Evolutionary conservation across 2,113 vertebrate species (phyloP).

Genomic region (Columba livia): DNA sequence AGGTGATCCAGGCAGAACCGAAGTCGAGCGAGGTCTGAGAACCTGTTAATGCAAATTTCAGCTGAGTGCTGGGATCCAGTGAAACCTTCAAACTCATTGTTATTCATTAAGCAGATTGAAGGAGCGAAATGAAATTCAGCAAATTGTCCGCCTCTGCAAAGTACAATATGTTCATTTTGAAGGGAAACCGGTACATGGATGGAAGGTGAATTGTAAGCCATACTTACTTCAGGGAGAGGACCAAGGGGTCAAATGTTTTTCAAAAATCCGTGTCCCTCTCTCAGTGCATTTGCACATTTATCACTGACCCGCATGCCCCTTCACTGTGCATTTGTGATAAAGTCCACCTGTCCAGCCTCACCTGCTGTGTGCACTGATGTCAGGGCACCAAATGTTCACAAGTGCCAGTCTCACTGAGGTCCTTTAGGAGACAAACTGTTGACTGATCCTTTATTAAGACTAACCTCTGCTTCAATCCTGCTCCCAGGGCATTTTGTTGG

Average conservation of each 20-base stretch:
- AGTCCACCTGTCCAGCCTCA: not conserved
- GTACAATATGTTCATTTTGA: constrained; percentile 45
- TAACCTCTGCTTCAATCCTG: not conserved
- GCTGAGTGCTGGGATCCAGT: not conserved
- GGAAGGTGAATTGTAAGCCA: not conserved
- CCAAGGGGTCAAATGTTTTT: not conserved
- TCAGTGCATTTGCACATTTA: not conserved
- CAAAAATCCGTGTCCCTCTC: not conserved
- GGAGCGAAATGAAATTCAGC: constrained; percentile 51
- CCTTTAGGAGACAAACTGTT: not conserved
- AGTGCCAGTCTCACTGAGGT: not conserved
- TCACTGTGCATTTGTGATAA: not conserved
- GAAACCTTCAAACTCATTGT: constrained; percentile 47
- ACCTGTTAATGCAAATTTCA: constrained; percentile 1
- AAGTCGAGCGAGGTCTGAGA: not conserved
- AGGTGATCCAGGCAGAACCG: not conserved
- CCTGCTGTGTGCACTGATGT: not conserved
- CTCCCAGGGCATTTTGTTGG: not conserved
- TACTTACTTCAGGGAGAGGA: accelerated
- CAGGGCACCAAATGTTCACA: not conserved
- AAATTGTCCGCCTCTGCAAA: constrained; percentile 59
- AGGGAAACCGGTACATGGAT: not conserved
- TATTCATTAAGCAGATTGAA: constrained; percentile 68
- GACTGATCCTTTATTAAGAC: not conserved
- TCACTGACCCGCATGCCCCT: not conserved